A percentile compares a stretch with the other conserved stretches of the same genome.
Conservation (phyloP, 2,113 vertebrate genomes). For the Syngnathus floridae region DNA sequence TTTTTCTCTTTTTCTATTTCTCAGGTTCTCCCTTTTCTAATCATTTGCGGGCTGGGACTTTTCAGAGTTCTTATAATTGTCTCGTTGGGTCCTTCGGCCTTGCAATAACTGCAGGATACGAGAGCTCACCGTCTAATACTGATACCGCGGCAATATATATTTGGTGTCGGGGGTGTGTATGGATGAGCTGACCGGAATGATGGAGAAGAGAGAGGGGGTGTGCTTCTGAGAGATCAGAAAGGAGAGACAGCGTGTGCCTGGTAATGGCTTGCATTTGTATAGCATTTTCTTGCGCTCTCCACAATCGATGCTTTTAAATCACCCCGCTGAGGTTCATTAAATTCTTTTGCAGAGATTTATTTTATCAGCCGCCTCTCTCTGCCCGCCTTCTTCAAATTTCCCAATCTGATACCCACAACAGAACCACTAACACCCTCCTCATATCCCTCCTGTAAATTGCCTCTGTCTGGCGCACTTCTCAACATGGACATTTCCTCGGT, state of each 20-base stretch:
- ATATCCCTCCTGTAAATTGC: constrained; percentile 5
- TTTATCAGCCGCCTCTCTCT: constrained; percentile 16
- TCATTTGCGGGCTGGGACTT: constrained; percentile 71
- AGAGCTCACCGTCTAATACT: constrained; percentile 67
- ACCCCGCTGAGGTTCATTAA: constrained; percentile 36
- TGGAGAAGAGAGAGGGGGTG: constrained; percentile 38
- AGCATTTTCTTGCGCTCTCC: constrained; percentile 47
- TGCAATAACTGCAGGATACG: constrained; percentile 71
- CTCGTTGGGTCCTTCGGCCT: constrained; percentile 68
- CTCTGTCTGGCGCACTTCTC: constrained; percentile 7
- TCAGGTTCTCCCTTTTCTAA: constrained; percentile 67
- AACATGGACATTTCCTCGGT: constrained; percentile 8
- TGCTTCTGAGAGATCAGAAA: constrained; percentile 51
- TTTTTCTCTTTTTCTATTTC: constrained; percentile 66
- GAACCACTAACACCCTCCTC: constrained; percentile 7
- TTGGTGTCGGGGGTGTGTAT: constrained; percentile 44
- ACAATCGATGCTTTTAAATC: constrained; percentile 49
- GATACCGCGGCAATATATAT: constrained; percentile 61
- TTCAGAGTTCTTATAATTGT: constrained; percentile 76
- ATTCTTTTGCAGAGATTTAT: constrained; percentile 26
- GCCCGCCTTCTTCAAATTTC: constrained; percentile 1
- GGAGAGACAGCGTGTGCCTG: constrained; percentile 35
- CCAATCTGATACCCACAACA: neutral
- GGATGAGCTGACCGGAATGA: constrained; percentile 35
- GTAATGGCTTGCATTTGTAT: constrained; percentile 64